These are phyloP conservation scores for Mimachlamys varia DNA, from an alignment of 2,888 invertebrate genomes.

Conservation along the genomic window DNA sequence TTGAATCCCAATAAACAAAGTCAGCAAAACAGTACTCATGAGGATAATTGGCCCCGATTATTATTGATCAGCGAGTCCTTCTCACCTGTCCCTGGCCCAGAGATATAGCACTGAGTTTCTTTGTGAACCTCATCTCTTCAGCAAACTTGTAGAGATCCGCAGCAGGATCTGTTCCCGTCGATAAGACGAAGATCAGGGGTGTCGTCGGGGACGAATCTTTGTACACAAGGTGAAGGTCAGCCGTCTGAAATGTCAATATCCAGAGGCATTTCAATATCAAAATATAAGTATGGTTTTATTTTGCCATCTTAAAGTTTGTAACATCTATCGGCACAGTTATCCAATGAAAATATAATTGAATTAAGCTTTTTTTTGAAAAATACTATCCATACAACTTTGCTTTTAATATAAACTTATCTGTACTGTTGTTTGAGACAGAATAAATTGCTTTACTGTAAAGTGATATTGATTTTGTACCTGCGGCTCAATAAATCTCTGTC, in stretches of 20 bases:
- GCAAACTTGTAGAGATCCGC: constrained; percentile 82
- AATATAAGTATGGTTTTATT: background rate
- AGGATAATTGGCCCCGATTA: no score
- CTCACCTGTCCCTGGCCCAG: constrained; percentile 91
- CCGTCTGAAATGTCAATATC: constrained; percentile 67
- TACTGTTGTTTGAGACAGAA: no score
- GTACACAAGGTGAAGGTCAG: constrained; percentile 81
- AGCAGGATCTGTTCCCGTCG: constrained; percentile 82
- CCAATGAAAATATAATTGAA: no score
- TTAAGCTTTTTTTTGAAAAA: no score
- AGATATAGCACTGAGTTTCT: constrained; percentile 90
- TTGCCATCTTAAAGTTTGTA: background rate
- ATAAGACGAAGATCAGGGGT: constrained; percentile 82
- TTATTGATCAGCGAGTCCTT: background rate
- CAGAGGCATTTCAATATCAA: no score
- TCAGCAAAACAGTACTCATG: no score
- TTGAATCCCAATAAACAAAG: no score
- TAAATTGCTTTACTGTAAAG: no score
- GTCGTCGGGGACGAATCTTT: constrained; percentile 81
- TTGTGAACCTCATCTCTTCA: constrained; percentile 83
- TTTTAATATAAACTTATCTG: no score
- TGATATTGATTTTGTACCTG: constrained; percentile 67
- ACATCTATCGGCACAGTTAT: no score
- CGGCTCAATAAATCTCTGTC: constrained; percentile 82
- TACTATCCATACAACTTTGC: no score